Evolutionary conservation across 2,888 invertebrate genomes (phyloP), one percentile per base, ranked within the genome.

Genomic region (Argynnis bischoffii): DNA sequence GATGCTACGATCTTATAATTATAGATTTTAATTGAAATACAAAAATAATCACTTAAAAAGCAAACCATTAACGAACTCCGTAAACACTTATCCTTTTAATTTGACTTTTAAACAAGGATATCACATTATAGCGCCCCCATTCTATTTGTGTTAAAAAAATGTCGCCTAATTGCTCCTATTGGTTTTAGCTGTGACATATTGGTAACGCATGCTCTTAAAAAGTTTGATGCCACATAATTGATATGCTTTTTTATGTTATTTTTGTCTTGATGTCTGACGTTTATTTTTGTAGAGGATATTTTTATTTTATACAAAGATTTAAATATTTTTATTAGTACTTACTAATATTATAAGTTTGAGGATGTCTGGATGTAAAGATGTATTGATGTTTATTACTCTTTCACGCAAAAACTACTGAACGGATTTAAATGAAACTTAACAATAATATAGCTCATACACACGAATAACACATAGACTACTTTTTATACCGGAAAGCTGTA

Each of bases 171-270:
- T 82, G 82, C 74, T 75, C 74, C 76, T 83, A 83, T 82, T 82
- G 81, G 78, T 69, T 71, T 78, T 77, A 81, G 77, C 78, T 75
- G 82, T 83, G 83, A 83, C 83, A 79, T 80, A 82, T 82, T 81
- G 77, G 78, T 78, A 72, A 66, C 70, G 73, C 60, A 70, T 69
- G 77, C 78, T 79, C 80, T 76, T 73, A 72, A 75, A 63, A 74
- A 74, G 77, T 77, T 77, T 80, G 77, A 79, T 79, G 76, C 75
- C 74, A 70, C 70, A 77, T 77, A 72, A 79, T 78, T 74, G 75
- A 55, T 69, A 66, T 59, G 35, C 11, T 41, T 41, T 41, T 41
- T 41, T 41, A 11, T 61, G 51, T 70, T 64, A 68, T 71, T 54
- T 66, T 60, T 60, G 54, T 67, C 50, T 67, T 55, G 53, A 63